These are phyloP conservation scores for Potamilus streckersoni DNA, from an alignment of 1,140 invertebrate genomes.

Conservation along the genomic window DNA sequence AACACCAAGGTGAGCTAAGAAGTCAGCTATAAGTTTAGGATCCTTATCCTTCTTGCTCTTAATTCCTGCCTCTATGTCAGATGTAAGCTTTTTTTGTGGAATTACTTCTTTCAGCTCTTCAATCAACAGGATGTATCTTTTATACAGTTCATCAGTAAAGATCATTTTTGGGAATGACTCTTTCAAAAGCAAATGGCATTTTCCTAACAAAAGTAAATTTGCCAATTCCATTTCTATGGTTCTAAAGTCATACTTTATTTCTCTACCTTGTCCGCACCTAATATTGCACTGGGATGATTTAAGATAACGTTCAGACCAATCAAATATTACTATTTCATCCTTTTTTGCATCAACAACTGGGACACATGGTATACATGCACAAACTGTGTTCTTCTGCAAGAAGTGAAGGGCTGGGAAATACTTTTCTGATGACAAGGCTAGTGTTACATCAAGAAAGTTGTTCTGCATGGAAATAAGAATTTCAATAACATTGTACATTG, in stretches of 20 bases:
- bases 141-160: constrained; percentile 24
- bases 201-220: neutral
- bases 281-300: constrained; percentile 11
- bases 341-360: constrained; percentile 8
- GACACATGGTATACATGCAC: constrained; percentile 6
- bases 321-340: constrained; percentile 1
- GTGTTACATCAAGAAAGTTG: constrained; percentile 5
- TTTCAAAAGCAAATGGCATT: neutral
- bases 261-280: constrained; percentile 12
- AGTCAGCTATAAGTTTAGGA: constrained; percentile 9
- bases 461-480: constrained; percentile 12
- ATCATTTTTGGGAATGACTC: constrained; percentile 9
- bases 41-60: neutral
- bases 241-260: constrained; percentile 16
- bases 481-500: constrained; percentile 4
- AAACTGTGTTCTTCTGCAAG: neutral
- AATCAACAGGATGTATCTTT: constrained; percentile 3
- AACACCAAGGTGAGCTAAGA: constrained; percentile 15
- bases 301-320: neutral
- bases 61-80: constrained; percentile 1
- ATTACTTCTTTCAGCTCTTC: constrained; percentile 4
- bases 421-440: neutral
- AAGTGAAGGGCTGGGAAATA: constrained; percentile 13
- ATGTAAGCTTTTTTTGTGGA: constrained; percentile 5
- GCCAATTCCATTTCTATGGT: constrained; percentile 24